These are phyloP conservation scores for Pristis pectinata DNA, from an alignment of 2,797 vertebrate genomes.

Conservation along the genomic window DNA sequence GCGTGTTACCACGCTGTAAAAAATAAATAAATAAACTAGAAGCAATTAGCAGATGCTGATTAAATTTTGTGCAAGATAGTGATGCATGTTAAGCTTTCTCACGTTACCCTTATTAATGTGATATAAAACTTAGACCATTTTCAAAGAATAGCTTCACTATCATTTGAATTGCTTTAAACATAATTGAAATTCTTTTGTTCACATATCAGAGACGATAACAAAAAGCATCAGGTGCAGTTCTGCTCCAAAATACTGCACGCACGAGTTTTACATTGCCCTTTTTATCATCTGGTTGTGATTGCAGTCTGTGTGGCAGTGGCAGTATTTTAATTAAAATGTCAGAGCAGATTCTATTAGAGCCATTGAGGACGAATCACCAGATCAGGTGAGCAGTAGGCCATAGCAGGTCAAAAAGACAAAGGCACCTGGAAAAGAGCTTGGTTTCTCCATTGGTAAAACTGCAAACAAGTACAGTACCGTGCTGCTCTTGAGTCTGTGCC, in stretches of 20 bases:
- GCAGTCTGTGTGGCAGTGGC: slow-evolving; percentile 67
- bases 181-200: slow-evolving; percentile 57
- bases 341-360: slow-evolving; percentile 82
- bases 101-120: not conserved
- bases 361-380: slow-evolving; percentile 81
- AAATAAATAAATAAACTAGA: no score
- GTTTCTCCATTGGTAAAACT: slow-evolving; percentile 54
- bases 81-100: not conserved
- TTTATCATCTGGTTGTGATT: slow-evolving; percentile 64
- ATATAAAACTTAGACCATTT: slow-evolving; percentile 9
- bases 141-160: not conserved
- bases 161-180: slow-evolving; percentile 20
- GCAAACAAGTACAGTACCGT: not conserved
- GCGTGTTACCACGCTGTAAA: no score
- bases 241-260: slow-evolving; percentile 57
- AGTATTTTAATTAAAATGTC: slow-evolving; percentile 91
- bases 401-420: slow-evolving; percentile 80
- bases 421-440: slow-evolving; percentile 68
- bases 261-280: slow-evolving; percentile 62
- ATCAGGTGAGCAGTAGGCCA: slow-evolving; percentile 75
- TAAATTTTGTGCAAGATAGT: not conserved
- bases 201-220: slow-evolving; percentile 52
- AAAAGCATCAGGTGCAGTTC: slow-evolving; percentile 63
- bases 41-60: not conserved
- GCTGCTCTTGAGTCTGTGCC: not conserved